phyloP scores from a whole-genome alignment of 2,113 vertebrate species.

The Osmerus mordax region DNA sequence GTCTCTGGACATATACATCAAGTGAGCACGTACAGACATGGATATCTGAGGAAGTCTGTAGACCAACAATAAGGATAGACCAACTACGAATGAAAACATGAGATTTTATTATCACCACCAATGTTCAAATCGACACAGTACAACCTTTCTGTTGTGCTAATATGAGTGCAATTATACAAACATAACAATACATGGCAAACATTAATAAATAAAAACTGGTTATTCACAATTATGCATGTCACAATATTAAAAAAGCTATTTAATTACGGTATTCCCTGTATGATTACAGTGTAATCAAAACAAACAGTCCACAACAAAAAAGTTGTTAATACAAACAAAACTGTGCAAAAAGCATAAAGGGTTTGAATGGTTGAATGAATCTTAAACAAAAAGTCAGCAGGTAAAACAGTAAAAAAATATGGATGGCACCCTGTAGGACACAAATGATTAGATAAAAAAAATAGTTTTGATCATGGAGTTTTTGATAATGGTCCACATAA shows the following conservation, averaged over 20 bases:
- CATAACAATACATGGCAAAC: constrained; percentile 60
- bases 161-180: constrained; percentile 59
- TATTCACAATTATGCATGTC: constrained; percentile 66
- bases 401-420: neutral
- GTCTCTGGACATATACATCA: too few relatives aligned
- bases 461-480: neutral
- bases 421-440: constrained; percentile 45
- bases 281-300: neutral
- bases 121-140: constrained; percentile 52
- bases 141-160: constrained; percentile 67
- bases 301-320: constrained; percentile 23
- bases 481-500: neutral
- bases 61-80: too few relatives aligned
- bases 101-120: constrained; percentile 65
- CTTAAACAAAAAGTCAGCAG: constrained; percentile 1
- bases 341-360: constrained; percentile 42
- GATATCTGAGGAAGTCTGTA: too few relatives aligned
- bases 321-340: constrained; percentile 43
- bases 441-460: constrained; percentile 1
- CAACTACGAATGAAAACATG: constrained; percentile 53
- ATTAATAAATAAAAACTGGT: constrained; percentile 65
- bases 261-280: neutral
- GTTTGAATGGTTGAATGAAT: constrained; percentile 7
- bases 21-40: too few relatives aligned
- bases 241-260: constrained; percentile 33